Conservation (phyloP, 2,888 invertebrate genomes). For the Acrobasis repandana region DNA sequence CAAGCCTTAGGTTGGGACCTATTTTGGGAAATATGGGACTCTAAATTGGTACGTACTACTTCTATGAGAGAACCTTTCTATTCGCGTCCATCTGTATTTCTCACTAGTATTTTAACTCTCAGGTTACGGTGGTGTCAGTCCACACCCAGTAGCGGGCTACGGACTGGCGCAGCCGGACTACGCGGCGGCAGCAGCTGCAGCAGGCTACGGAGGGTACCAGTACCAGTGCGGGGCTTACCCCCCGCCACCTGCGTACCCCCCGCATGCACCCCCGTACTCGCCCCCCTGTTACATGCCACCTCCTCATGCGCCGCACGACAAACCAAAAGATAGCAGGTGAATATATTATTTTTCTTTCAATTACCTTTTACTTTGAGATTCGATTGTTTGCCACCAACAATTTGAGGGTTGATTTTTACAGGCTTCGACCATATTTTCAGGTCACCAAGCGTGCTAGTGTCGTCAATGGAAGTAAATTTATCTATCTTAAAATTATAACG, state of each 20-base stretch:
- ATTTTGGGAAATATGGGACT: too few relatives aligned
- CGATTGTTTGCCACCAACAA: background rate
- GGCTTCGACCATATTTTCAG: too few relatives aligned
- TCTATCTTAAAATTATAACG: background rate
- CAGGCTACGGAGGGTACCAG: slow-evolving; percentile 83
- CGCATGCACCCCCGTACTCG: slow-evolving; percentile 88
- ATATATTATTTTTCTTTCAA: slow-evolving; percentile 39
- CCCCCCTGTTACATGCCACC: slow-evolving; percentile 95
- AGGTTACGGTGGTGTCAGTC: slow-evolving; percentile 93
- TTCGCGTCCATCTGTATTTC: too few relatives aligned
- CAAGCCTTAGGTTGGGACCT: too few relatives aligned
- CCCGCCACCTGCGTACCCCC: slow-evolving; percentile 82
- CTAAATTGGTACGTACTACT: too few relatives aligned
- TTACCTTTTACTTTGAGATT: background rate
- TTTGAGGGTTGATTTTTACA: background rate
- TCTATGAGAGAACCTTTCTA: too few relatives aligned
- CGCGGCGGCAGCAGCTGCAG: slow-evolving; percentile 88
- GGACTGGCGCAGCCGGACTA: slow-evolving; percentile 92
- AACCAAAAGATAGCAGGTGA: slow-evolving; percentile 89
- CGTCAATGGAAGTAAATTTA: background rate
- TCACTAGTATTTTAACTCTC: too few relatives aligned
- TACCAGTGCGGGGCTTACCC: slow-evolving; percentile 85
- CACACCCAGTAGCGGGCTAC: slow-evolving; percentile 89
- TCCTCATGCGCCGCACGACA: slow-evolving; percentile 92
- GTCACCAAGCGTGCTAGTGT: background rate